Percentiles rank a stretch among this genome's conserved stretches.
These are phyloP conservation scores for Acanthisitta chloris DNA, from an alignment of 2,113 vertebrate species.

Conservation along the genomic window DNA sequence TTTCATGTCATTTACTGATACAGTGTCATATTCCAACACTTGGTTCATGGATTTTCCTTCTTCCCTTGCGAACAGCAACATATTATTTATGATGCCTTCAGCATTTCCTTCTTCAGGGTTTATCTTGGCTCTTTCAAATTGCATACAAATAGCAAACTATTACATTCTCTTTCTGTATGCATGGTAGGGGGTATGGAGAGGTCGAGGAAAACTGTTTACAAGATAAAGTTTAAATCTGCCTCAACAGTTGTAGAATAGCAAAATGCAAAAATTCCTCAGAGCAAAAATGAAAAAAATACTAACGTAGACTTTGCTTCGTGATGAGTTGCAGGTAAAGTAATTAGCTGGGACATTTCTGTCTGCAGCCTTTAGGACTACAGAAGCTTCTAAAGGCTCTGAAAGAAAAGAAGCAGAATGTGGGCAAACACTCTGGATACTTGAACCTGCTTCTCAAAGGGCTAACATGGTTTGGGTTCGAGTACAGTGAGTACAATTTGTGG, in stretches of 20 bases:
- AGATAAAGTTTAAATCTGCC: neutral
- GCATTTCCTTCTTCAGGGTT: slow-evolving; percentile 30
- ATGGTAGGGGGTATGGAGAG: neutral
- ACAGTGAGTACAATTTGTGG: neutral
- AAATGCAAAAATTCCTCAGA: neutral
- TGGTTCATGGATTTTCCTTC: neutral
- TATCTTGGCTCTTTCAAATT: slow-evolving; percentile 42
- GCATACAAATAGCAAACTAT: neutral
- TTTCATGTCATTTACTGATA: slow-evolving; percentile 36
- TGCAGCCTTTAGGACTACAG: neutral
- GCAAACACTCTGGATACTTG: neutral
- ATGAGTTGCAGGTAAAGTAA: neutral
- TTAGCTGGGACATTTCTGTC: neutral
- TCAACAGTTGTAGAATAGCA: neutral
- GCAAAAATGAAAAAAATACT: neutral
- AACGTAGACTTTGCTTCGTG: neutral
- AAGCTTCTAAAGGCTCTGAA: neutral
- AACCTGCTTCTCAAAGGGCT: slow-evolving; percentile 11
- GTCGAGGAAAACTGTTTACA: neutral
- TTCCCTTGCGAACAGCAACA: slow-evolving; percentile 27
- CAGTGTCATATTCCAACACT: neutral
- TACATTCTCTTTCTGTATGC: neutral
- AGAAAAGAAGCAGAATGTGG: neutral
- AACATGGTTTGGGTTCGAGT: neutral
- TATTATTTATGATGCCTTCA: slow-evolving; percentile 44